Evolutionary conservation across 2,797 vertebrate species (phyloP).

Genomic region (Bradypus variegatus): DNA sequence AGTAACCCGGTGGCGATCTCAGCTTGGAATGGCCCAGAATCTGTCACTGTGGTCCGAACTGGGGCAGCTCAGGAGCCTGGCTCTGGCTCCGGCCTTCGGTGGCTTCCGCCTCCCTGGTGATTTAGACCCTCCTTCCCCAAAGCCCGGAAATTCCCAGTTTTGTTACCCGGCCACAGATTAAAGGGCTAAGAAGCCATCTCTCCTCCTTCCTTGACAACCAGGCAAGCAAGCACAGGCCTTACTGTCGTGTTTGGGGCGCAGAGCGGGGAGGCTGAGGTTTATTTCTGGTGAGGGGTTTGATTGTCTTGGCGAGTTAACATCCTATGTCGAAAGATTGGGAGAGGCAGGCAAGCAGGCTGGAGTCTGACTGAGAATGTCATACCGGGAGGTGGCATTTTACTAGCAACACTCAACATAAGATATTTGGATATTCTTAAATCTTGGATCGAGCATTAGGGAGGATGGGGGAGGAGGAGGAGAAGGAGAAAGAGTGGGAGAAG

Average conservation of each 20-base stretch:
- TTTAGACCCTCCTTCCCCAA: slow-evolving; percentile 28
- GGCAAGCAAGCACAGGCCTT: slow-evolving; percentile 30
- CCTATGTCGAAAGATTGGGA: not conserved
- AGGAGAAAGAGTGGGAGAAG: too few species aligned
- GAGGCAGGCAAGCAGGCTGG: not conserved
- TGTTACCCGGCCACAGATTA: too few species aligned
- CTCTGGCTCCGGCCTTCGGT: not conserved
- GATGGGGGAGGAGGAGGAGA: not conserved
- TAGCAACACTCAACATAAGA: not conserved
- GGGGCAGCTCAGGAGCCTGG: too few species aligned
- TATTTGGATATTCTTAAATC: not conserved
- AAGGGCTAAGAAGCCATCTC: slow-evolving; percentile 18
- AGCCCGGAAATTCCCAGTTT: too few species aligned
- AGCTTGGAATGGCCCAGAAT: not conserved
- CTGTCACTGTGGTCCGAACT: not conserved
- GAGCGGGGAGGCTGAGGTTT: not conserved
- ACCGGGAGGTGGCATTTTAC: slow-evolving; percentile 7
- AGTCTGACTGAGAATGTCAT: not conserved
- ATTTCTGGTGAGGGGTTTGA: not conserved
- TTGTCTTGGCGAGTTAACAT: not conserved
- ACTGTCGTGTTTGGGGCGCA: too few species aligned
- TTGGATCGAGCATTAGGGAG: slow-evolving; percentile 27
- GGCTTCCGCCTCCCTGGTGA: not conserved
- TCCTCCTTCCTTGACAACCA: slow-evolving; percentile 24
- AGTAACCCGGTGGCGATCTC: too few species aligned